Evolutionary conservation across 2,797 vertebrate species (phyloP), one percentile per base, ranked within the genome.

Genomic region (Parauchenoglanis punctatus): DNA sequence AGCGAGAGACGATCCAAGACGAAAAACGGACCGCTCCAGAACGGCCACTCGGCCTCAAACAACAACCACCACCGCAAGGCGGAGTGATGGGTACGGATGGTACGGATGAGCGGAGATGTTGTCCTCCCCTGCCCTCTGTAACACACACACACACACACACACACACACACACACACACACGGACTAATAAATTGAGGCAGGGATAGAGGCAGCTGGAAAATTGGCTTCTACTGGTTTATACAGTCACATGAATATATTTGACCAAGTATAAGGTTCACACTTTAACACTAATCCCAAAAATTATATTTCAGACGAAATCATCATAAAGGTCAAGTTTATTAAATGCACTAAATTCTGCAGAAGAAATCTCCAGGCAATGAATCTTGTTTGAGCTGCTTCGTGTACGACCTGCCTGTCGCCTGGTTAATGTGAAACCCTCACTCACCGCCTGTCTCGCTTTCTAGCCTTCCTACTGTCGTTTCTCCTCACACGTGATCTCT

Each of bases 51-150:
- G 0, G 7, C 93, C n/a, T 93, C 96, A 85, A 97, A 96, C 94
- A 98, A 98, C 95, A 97, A 97, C 94, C 97, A 97, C 93, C 97
- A 91, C 83, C 89, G 93, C 49, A 99, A 98, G 93, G 93, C 67
- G 6, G 96, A 99, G 91, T 99, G 95, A 98, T 84, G 13, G 77
- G 17, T 52, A 63, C 13, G 81, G 89, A 89, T 70, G 49, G 10
- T 40, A 40, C 40, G 81, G 89, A 89, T 70, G 88, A 23, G 20
- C 3, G 2, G n/a, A 67, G 40, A 31, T n/a, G 44, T 58, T 35
- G 52, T 17, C 44, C 52, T 28, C 13, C 20, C 46, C 18, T 58
- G 54, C 17, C 54, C 52, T 58, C 76, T 58, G 4, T 35, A 20
- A 58, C 52, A 35, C 52, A 35, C 18, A 35, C 12, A 54, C 2